Evolutionary conservation across 2,888 invertebrate species (phyloP).

Genomic region (Melanchra persicariae): DNA sequence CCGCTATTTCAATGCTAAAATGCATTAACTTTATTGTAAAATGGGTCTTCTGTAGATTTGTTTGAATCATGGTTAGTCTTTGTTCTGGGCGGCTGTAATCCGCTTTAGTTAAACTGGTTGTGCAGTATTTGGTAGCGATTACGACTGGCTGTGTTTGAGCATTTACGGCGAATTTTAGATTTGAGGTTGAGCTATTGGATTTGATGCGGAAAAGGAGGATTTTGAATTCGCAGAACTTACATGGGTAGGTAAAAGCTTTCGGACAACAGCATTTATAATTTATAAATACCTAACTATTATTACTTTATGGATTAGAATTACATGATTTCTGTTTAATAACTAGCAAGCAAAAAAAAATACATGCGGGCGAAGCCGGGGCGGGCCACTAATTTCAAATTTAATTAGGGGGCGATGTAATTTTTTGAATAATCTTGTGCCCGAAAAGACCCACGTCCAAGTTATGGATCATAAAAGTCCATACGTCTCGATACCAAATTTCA

Average conservation of each 20-base stretch:
- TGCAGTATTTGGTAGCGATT: slow-evolving; percentile 16
- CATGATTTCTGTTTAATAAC: neutral
- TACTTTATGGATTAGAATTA: neutral
- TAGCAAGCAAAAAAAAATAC: too few relatives aligned
- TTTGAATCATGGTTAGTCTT: slow-evolving; percentile 14
- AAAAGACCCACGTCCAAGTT: too few relatives aligned
- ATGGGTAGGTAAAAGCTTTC: neutral
- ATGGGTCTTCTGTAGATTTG: slow-evolving; percentile 1
- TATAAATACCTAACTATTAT: too few relatives aligned
- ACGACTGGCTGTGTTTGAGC: slow-evolving; percentile 6
- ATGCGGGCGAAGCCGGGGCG: too few relatives aligned
- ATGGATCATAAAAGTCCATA: too few relatives aligned
- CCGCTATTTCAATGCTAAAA: neutral
- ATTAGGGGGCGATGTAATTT: too few relatives aligned
- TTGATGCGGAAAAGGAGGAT: neutral
- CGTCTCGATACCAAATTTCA: too few relatives aligned
- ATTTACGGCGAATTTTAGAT: slow-evolving; percentile 7
- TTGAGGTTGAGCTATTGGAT: slow-evolving; percentile 6
- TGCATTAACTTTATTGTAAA: neutral
- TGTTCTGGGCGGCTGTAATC: slow-evolving; percentile 6
- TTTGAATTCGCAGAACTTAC: neutral
- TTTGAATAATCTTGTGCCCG: too few relatives aligned
- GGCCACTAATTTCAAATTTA: too few relatives aligned
- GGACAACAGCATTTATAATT: neutral
- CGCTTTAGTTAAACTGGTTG: slow-evolving; percentile 25